Evolutionary conservation across 2,888 invertebrate genomes (phyloP).

Genomic region (Liopterus haemorrhoidalis): DNA sequence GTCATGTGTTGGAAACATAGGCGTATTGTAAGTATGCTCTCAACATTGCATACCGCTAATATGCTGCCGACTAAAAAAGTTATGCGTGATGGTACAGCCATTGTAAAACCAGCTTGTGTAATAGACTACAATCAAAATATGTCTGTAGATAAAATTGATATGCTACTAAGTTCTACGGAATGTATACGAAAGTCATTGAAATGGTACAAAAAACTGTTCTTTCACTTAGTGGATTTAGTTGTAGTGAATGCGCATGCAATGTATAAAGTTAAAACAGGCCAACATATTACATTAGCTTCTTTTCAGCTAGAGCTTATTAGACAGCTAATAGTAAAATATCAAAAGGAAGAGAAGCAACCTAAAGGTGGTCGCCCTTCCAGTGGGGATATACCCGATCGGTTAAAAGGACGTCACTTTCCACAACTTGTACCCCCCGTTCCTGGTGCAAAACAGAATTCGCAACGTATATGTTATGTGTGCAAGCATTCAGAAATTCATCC

Average conservation of each 20-base stretch:
- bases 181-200: conserved; percentile 28
- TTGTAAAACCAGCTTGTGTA: no score
- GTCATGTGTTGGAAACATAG: conserved; percentile 37
- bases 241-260: conserved; percentile 23
- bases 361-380: no score
- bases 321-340: conserved; percentile 21
- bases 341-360: no score
- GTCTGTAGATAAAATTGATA: conserved; percentile 34
- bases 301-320: conserved; percentile 25
- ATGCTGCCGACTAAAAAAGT: no score
- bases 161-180: conserved; percentile 30
- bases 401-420: conserved; percentile 8
- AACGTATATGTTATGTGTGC: no score
- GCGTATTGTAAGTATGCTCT: no score
- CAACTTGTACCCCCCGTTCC: conserved; percentile 1
- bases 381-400: conserved; percentile 1
- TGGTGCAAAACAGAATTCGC: conserved; percentile 6
- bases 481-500: no score
- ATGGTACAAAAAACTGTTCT: conserved; percentile 32
- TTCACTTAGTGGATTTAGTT: conserved; percentile 24
- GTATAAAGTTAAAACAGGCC: conserved; percentile 17
- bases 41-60: no score
- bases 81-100: no score
- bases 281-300: conserved; percentile 16
- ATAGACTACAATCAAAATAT: conserved; percentile 30